Conservation (phyloP, 1,140 invertebrate species). For the Arctopsyche grandis region DNA sequence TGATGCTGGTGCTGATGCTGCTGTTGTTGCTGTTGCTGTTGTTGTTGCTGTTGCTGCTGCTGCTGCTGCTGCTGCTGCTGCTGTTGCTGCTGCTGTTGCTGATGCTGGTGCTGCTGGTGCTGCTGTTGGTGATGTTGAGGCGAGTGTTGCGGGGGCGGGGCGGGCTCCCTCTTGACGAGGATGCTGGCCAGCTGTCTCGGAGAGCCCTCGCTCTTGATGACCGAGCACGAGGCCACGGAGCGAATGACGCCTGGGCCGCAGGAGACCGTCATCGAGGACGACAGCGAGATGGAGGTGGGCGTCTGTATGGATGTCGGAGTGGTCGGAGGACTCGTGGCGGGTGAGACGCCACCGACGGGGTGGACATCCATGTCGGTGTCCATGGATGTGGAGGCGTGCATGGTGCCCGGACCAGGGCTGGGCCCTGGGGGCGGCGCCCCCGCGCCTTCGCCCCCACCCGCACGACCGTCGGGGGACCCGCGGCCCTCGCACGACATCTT, state of each 20-base stretch:
- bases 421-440: slow-evolving; percentile 56
- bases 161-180: slow-evolving; percentile 58
- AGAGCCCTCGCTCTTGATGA: slow-evolving; percentile 62
- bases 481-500: slow-evolving; percentile 71
- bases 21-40: slow-evolving; percentile 60
- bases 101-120: slow-evolving; percentile 57
- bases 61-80: slow-evolving; percentile 15
- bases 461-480: slow-evolving; percentile 65
- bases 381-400: slow-evolving; percentile 57
- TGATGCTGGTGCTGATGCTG: slow-evolving; percentile 57
- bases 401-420: slow-evolving; percentile 56
- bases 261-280: slow-evolving; percentile 62
- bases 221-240: slow-evolving; percentile 64
- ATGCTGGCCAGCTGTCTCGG: slow-evolving; percentile 57
- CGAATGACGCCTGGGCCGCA: slow-evolving; percentile 65
- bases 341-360: slow-evolving; percentile 64
- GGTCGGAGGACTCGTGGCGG: slow-evolving; percentile 63
- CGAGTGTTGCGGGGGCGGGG: slow-evolving; percentile 15
- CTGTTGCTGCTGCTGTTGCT: background rate
- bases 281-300: slow-evolving; percentile 64
- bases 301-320: slow-evolving; percentile 56
- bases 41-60: slow-evolving; percentile 58
- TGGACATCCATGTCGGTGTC: slow-evolving; percentile 60
- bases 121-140: slow-evolving; percentile 13
- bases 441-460: slow-evolving; percentile 69